A percentile compares a stretch with the other conserved stretches of the same genome.
Evolutionary conservation across 2,797 vertebrate species (phyloP).

Genomic region (Catamblyrhynchus diadema): DNA sequence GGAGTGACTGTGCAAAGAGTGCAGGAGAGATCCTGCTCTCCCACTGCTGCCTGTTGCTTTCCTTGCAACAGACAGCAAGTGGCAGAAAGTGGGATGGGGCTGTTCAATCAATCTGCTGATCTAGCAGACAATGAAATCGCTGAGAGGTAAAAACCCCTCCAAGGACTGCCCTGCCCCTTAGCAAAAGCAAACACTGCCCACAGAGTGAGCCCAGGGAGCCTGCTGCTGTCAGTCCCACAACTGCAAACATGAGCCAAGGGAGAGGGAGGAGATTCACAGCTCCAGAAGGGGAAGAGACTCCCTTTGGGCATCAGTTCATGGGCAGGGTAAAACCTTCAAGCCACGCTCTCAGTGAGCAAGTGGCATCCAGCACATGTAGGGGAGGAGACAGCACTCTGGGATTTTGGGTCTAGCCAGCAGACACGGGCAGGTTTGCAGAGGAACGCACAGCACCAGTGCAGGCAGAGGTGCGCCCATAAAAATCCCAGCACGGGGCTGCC

Average conservation of each 20-base stretch:
- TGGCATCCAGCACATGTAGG: fast-evolving
- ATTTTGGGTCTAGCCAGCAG: neutral
- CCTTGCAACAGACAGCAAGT: neutral
- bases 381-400: neutral
- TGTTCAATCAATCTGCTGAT: neutral
- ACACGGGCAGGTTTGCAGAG: neutral
- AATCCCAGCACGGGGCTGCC: neutral
- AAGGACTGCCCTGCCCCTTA: neutral
- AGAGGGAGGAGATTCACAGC: neutral
- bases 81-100: neutral
- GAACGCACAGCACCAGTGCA: neutral
- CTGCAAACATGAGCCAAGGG: neutral
- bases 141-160: neutral
- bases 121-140: neutral
- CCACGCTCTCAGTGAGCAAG: neutral
- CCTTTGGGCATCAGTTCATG: neutral
- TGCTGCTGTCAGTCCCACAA: neutral
- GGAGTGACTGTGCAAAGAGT: neutral
- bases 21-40: neutral
- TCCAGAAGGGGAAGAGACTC: neutral
- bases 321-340: neutral
- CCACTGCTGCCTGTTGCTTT: neutral
- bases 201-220: neutral
- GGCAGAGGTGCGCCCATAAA: neutral
- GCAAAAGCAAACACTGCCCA: neutral